A percentile compares a stretch with the other conserved stretches of the same genome.
phyloP scores from a whole-genome alignment of 2,113 vertebrate genomes.

The Antigone vipio region DNA sequence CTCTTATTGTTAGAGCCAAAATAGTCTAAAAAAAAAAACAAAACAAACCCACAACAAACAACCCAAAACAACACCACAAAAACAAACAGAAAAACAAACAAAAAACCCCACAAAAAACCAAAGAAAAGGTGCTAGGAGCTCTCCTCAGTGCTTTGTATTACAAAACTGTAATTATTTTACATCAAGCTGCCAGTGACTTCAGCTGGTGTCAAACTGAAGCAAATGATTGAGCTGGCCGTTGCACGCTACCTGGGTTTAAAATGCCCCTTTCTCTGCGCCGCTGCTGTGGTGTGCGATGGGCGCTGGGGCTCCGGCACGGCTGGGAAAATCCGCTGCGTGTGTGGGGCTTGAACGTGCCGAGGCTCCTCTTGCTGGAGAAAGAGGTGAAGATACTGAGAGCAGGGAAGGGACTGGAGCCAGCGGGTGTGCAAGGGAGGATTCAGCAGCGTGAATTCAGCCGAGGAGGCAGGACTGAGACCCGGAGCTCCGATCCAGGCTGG shows the following conservation, averaged over 20 bases:
- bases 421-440: accelerated
- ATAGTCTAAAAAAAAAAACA: not conserved
- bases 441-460: accelerated
- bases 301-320: accelerated
- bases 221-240: not conserved
- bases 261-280: accelerated
- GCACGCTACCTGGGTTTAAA: not conserved
- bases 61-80: no score
- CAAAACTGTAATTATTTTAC: not conserved
- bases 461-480: not conserved
- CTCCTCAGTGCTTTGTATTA: not conserved
- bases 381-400: not conserved
- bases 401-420: not conserved
- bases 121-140: not conserved
- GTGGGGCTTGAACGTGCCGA: accelerated
- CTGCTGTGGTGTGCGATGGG: no score
- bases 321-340: not conserved
- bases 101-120: no score
- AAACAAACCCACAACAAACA: no score
- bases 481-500: not conserved
- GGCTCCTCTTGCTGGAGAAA: not conserved
- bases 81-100: no score
- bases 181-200: not conserved
- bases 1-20: not conserved
- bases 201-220: not conserved